Evolutionary conservation across 2,797 vertebrate species (phyloP).

Genomic region (Bucorvus abyssinicus): DNA sequence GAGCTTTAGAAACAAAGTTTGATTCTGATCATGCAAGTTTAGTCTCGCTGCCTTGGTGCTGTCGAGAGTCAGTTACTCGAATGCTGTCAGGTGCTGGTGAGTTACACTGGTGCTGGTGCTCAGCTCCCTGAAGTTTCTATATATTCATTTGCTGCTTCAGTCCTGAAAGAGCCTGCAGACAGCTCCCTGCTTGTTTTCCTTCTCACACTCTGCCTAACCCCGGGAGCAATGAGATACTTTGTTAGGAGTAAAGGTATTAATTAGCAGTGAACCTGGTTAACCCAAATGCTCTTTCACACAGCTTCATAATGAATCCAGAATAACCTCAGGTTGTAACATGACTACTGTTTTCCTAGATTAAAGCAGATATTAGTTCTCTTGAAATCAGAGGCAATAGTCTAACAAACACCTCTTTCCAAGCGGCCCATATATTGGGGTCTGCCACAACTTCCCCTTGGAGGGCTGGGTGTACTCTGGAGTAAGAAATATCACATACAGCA

Average conservation of each 20-base stretch:
- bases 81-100: accelerated
- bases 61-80: accelerated
- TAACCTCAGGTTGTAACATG: slow-evolving; percentile 2
- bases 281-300: slow-evolving; percentile 17
- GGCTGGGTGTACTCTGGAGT: accelerated
- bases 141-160: neutral
- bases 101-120: neutral
- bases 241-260: slow-evolving; percentile 39
- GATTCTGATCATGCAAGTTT: neutral
- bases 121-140: neutral
- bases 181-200: slow-evolving; percentile 35
- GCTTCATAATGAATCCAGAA: slow-evolving; percentile 55
- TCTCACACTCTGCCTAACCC: slow-evolving; percentile 18
- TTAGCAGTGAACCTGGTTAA: slow-evolving; percentile 43
- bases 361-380: neutral
- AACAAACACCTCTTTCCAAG: neutral
- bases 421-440: neutral
- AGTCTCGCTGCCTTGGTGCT: neutral
- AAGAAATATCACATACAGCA: accelerated
- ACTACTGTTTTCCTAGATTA: slow-evolving; percentile 15
- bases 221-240: slow-evolving; percentile 4
- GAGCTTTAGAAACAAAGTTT: neutral
- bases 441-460: neutral
- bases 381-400: neutral
- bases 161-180: neutral